Percentiles rank a stretch among this genome's conserved stretches.
phyloP scores from a whole-genome alignment of 1,140 invertebrate genomes.

The Saxidomus purpurata region DNA sequence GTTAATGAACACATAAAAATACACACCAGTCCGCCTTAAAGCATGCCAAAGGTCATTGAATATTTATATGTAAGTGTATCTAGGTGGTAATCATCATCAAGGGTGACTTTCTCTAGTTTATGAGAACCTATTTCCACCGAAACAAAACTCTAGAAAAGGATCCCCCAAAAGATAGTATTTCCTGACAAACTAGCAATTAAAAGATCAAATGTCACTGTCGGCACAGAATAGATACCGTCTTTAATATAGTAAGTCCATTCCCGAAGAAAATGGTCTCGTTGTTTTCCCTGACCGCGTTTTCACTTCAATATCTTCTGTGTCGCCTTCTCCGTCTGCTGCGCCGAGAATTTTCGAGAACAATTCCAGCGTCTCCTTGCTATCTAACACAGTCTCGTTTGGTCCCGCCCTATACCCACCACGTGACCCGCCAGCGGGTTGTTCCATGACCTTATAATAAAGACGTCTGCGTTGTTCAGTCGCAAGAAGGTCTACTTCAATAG shows the following conservation, averaged over 20 bases:
- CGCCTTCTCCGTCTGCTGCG: slow-evolving; percentile 79
- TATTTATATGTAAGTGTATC: too few species aligned
- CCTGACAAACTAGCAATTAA: too few species aligned
- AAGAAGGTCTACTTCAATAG: slow-evolving; percentile 84
- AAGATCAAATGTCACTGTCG: too few species aligned
- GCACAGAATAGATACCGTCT: not conserved
- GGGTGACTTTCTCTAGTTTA: not conserved
- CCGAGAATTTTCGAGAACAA: slow-evolving; percentile 81
- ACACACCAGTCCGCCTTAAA: too few species aligned
- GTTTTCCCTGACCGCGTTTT: slow-evolving; percentile 72
- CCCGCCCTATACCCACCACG: slow-evolving; percentile 27
- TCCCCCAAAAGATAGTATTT: too few species aligned
- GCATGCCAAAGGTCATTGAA: too few species aligned
- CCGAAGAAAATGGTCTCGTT: slow-evolving; percentile 50
- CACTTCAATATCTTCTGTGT: slow-evolving; percentile 76
- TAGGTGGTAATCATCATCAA: too few species aligned
- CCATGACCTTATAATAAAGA: slow-evolving; percentile 84
- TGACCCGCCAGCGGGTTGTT: slow-evolving; percentile 62
- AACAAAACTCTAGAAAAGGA: not conserved
- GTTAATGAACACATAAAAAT: not conserved
- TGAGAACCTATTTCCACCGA: not conserved
- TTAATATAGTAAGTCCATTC: slow-evolving; percentile 70
- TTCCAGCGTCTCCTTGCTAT: slow-evolving; percentile 78
- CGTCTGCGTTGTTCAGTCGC: slow-evolving; percentile 83
- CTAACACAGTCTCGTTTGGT: slow-evolving; percentile 75